These are phyloP conservation scores for Galerucella pusilla DNA, from an alignment of 2,888 invertebrate genomes.

Conservation along the genomic window DNA sequence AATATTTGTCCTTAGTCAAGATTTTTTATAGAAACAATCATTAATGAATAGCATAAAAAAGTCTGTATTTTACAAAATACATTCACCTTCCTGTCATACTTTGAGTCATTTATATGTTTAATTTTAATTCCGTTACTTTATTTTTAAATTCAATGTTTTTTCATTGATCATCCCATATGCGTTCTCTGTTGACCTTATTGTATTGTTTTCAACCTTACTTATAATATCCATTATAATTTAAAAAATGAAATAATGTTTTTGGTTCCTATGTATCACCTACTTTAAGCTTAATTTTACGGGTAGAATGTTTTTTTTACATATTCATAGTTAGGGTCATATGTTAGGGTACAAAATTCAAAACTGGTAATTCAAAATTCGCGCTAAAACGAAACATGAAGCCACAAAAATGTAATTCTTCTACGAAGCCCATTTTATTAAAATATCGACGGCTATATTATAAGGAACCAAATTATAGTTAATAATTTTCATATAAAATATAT, in stretches of 20 bases:
- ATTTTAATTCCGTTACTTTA: not conserved
- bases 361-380: conserved; percentile 32
- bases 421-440: conserved; percentile 20
- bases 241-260: not conserved
- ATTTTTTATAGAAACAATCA: no score
- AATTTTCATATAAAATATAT: conserved; percentile 5
- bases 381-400: conserved; percentile 12
- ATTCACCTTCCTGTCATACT: not conserved
- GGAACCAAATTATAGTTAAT: conserved; percentile 4
- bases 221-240: not conserved
- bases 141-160: conserved; percentile 16
- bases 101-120: not conserved
- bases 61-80: not conserved
- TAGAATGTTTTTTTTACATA: not conserved
- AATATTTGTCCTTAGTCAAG: no score
- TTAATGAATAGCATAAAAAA: not conserved
- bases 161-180: conserved; percentile 25
- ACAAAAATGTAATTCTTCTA: conserved; percentile 10
- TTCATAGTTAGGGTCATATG: not conserved
- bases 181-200: conserved; percentile 3
- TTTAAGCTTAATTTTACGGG: not conserved
- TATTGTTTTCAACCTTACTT: not conserved
- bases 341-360: no score
- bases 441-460: not conserved
- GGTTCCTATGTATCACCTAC: not conserved